These are phyloP conservation scores for Anoncus sp. DNA, from an alignment of 2,888 invertebrate genomes.

Conservation along the genomic window DNA sequence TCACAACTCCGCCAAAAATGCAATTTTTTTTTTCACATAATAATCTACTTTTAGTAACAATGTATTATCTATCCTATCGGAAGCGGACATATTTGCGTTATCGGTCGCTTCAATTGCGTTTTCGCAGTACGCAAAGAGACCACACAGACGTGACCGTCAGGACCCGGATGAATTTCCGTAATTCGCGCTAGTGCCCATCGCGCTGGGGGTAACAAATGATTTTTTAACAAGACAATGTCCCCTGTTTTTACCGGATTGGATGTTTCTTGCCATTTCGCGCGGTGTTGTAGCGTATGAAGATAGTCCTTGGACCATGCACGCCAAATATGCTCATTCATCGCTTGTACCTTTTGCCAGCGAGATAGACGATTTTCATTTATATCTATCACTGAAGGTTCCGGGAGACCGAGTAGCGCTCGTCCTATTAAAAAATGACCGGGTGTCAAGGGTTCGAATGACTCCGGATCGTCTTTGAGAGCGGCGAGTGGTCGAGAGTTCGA, in stretches of 20 bases:
- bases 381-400: constrained; percentile 58
- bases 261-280: constrained; percentile 58
- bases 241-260: too few species aligned
- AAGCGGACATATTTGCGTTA: constrained; percentile 52
- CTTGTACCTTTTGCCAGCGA: constrained; percentile 61
- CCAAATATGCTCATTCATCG: constrained; percentile 64
- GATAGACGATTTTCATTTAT: constrained; percentile 57
- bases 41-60: too few species aligned
- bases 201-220: constrained; percentile 52
- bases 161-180: constrained; percentile 59
- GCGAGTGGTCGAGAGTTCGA: constrained; percentile 61
- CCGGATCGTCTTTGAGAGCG: constrained; percentile 34
- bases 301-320: constrained; percentile 67
- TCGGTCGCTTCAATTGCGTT: constrained; percentile 51
- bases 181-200: constrained; percentile 65
- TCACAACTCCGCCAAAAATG: too few species aligned
- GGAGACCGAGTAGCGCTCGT: constrained; percentile 49
- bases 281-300: constrained; percentile 63
- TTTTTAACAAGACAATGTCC: constrained; percentile 61
- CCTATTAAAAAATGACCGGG: constrained; percentile 69
- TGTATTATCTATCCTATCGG: too few species aligned
- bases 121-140: constrained; percentile 61
- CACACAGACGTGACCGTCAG: constrained; percentile 61
- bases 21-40: too few species aligned
- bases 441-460: constrained; percentile 57